These are phyloP conservation scores for Aethes cnicana DNA, from an alignment of 2,888 invertebrate species.

Conservation along the genomic window DNA sequence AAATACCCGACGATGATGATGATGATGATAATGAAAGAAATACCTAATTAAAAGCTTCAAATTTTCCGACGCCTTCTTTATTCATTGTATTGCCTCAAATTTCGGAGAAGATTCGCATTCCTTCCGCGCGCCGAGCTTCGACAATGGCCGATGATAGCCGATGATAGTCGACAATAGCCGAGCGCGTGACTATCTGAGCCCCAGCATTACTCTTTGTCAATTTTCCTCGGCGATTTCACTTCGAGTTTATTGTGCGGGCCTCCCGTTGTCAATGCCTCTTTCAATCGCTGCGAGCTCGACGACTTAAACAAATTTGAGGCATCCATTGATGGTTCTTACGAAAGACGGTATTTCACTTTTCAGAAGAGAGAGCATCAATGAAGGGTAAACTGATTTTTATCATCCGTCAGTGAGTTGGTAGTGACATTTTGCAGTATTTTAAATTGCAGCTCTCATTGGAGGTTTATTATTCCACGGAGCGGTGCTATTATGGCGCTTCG, in stretches of 20 bases:
- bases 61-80: neutral
- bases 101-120: neutral
- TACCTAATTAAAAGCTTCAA: neutral
- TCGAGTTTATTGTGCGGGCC: constrained; percentile 5
- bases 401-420: neutral
- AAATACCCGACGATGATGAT: no score
- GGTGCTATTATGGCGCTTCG: neutral
- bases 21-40: no score
- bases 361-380: neutral
- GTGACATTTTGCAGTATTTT: constrained; percentile 21
- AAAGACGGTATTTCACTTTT: no score
- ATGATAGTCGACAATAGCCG: no score
- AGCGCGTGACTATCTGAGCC: neutral
- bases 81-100: no score
- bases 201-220: constrained; percentile 14
- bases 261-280: constrained; percentile 9
- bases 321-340: no score
- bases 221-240: constrained; percentile 12
- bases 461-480: constrained; percentile 14
- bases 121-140: neutral
- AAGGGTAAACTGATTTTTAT: neutral
- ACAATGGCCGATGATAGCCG: neutral
- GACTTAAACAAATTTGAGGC: neutral
- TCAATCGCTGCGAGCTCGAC: neutral
- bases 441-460: constrained; percentile 22